These are phyloP conservation scores for Vidua macroura DNA, from an alignment of 2,113 vertebrate genomes.

Conservation along the genomic window DNA sequence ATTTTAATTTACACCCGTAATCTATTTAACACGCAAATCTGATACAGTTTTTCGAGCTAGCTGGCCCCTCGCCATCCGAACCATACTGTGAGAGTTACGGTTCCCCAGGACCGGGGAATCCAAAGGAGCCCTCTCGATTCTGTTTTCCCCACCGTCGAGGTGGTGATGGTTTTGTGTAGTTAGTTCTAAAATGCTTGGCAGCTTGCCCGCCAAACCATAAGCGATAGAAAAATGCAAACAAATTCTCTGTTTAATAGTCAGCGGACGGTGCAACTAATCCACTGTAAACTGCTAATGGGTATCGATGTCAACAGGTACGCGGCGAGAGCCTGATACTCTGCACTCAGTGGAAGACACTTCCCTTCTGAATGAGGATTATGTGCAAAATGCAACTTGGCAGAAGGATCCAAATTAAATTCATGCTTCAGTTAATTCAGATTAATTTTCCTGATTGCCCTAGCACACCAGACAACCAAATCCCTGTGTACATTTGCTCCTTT, in stretches of 20 bases:
- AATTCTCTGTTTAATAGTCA: constrained; percentile 29
- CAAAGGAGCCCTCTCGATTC: background rate
- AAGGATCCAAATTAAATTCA: constrained; percentile 49
- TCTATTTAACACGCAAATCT: background rate
- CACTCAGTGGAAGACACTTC: constrained; percentile 12
- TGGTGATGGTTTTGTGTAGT: background rate
- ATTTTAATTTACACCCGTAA: background rate
- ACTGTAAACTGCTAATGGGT: constrained; percentile 16
- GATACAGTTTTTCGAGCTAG: accelerated
- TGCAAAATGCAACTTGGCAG: constrained; percentile 49
- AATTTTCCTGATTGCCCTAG: constrained; percentile 45
- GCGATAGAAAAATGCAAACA: background rate
- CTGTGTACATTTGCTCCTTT: constrained; percentile 2
- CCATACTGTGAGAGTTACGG: accelerated
- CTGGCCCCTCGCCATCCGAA: background rate
- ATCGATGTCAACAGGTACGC: constrained; percentile 50
- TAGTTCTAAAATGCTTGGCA: constrained; percentile 45
- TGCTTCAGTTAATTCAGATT: constrained; percentile 53
- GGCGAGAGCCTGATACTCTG: background rate
- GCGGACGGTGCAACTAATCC: constrained; percentile 28
- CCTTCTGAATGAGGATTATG: constrained; percentile 54
- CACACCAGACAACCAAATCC: background rate
- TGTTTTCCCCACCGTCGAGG: background rate
- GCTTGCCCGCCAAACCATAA: background rate
- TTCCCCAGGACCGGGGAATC: background rate